phyloP scores from a whole-genome alignment of 2,113 vertebrate species.

The Eulemur rufifrons region DNA sequence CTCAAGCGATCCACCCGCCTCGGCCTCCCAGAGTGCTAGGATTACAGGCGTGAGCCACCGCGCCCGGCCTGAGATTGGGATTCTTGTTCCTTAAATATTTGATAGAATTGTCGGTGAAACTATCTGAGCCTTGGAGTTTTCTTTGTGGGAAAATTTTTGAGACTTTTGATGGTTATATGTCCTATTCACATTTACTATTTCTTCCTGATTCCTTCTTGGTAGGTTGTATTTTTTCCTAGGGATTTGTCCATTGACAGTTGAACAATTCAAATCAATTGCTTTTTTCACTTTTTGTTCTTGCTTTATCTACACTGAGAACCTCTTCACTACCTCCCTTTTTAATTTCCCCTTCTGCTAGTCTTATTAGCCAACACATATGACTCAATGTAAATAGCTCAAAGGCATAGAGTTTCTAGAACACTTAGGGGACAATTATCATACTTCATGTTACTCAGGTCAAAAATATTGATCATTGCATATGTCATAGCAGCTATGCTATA shows the following conservation, averaged over 20 bases:
- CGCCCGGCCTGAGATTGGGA: not conserved
- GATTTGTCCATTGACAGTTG: constrained; percentile 16
- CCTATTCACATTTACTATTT: constrained; percentile 28
- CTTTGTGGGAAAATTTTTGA: constrained; percentile 32
- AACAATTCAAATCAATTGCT: not conserved
- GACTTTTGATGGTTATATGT: not conserved
- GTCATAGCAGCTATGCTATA: not conserved
- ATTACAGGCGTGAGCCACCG: too few relatives aligned
- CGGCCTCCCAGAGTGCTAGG: too few relatives aligned
- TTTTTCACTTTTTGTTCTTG: constrained; percentile 30
- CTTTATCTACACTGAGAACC: not conserved
- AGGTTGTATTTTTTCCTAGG: constrained; percentile 1
- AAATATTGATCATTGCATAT: not conserved
- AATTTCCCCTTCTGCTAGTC: constrained; percentile 19
- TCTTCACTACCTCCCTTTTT: not conserved
- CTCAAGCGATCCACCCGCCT: too few relatives aligned
- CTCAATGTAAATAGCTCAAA: constrained; percentile 28
- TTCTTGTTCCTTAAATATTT: constrained; percentile 36
- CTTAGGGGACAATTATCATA: not conserved
- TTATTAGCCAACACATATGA: constrained; percentile 36
- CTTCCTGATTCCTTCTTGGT: constrained; percentile 24
- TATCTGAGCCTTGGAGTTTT: constrained; percentile 10
- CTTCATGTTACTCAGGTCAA: not conserved
- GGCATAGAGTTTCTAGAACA: not conserved
- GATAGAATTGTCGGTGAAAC: constrained; percentile 6